phyloP scores from a whole-genome alignment of 2,888 invertebrate genomes.

The Steinernema scapterisci region DNA sequence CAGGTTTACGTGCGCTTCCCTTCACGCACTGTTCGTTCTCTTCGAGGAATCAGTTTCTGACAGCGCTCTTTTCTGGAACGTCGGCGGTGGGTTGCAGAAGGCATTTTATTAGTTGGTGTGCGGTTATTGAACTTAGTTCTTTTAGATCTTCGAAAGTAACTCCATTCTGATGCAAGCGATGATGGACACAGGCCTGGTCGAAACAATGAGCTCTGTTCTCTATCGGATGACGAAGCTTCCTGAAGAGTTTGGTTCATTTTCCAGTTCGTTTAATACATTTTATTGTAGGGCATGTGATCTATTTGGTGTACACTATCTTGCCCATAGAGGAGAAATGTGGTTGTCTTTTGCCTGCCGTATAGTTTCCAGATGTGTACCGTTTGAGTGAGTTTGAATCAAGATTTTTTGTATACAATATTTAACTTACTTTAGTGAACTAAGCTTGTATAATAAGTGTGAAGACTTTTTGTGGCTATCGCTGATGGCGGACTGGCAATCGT shows the following conservation, averaged over 20 bases:
- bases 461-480: constrained; percentile 50
- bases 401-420: neutral
- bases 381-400: constrained; percentile 39
- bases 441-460: constrained; percentile 43
- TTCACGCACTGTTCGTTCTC: constrained; percentile 47
- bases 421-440: constrained; percentile 39
- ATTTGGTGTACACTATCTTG: constrained; percentile 6
- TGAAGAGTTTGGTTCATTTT: neutral
- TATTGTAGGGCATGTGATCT: neutral
- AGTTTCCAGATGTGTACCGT: constrained; percentile 46
- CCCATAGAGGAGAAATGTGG: constrained; percentile 41
- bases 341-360: constrained; percentile 50
- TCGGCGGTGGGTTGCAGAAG: constrained; percentile 59
- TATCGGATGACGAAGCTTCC: constrained; percentile 40
- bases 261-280: neutral
- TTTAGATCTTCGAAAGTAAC: constrained; percentile 60
- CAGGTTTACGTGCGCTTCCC: constrained; percentile 51
- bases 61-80: constrained; percentile 57
- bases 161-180: constrained; percentile 58
- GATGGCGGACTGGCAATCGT: constrained; percentile 46
- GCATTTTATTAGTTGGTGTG: constrained; percentile 34
- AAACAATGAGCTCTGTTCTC: constrained; percentile 52
- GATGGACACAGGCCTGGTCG: constrained; percentile 55
- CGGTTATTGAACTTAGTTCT: neutral
- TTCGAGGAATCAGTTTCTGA: constrained; percentile 55